Percentiles rank a stretch among this genome's conserved stretches.
Evolutionary conservation across 2,113 vertebrate species (phyloP).

Genomic region (Lates calcarifer): DNA sequence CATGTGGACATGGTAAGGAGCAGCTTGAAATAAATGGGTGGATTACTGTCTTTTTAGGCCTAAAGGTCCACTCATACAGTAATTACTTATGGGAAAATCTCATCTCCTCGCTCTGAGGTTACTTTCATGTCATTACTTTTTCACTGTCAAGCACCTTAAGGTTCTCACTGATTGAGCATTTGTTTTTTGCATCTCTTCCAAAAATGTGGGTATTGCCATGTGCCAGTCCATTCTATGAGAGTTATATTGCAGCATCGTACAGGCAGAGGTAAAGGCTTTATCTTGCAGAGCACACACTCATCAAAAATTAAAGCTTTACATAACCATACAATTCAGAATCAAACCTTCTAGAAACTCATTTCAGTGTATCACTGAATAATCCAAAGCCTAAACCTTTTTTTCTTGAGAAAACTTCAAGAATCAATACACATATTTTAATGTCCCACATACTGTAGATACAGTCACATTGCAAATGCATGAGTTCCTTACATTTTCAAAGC

Average conservation of each 20-base stretch:
- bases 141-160: not conserved
- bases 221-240: not conserved
- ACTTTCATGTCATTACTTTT: not conserved
- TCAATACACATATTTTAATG: conserved; percentile 29
- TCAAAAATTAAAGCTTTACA: conserved; percentile 43
- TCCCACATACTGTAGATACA: not conserved
- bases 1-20: not conserved
- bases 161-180: not conserved
- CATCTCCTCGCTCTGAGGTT: not conserved
- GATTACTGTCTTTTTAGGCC: not conserved
- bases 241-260: conserved; percentile 9
- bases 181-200: not conserved
- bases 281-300: conserved; percentile 33
- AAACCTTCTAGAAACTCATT: conserved; percentile 15
- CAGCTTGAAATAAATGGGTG: not conserved
- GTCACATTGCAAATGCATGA: conserved; percentile 37
- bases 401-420: conserved; percentile 6
- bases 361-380: conserved; percentile 42
- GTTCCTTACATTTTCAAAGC: conserved; percentile 30
- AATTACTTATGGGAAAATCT: not conserved
- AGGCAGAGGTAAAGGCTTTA: conserved; percentile 29
- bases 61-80: not conserved
- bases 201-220: not conserved
- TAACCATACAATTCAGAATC: conserved; percentile 40
- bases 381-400: conserved; percentile 20